These are phyloP conservation scores for Chlorops oryzae DNA, from an alignment of 1,140 invertebrate species.

Conservation along the genomic window DNA sequence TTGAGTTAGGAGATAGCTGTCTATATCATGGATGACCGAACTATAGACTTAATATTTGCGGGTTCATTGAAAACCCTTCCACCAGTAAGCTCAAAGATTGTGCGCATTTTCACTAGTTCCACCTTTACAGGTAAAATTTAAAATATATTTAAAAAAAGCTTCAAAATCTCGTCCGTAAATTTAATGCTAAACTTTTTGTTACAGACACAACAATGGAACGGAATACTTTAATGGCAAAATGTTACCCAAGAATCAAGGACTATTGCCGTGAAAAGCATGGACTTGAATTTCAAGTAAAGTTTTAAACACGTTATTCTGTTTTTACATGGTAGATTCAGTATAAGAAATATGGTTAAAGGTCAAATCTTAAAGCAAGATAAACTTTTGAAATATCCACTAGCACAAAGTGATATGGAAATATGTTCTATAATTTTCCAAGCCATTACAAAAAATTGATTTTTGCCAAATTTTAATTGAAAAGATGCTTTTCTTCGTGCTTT, in stretches of 20 bases:
- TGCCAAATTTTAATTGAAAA: too few relatives aligned
- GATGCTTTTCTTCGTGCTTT: too few relatives aligned
- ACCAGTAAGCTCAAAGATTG: conserved; percentile 94
- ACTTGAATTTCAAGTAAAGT: conserved; percentile 97
- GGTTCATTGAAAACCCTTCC: conserved; percentile 85
- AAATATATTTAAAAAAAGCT: not conserved
- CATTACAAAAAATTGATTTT: too few relatives aligned
- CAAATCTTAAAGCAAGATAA: too few relatives aligned
- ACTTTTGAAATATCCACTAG: too few relatives aligned
- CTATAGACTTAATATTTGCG: conserved; percentile 83
- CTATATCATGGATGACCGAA: conserved; percentile 78
- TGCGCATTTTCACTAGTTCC: conserved; percentile 96
- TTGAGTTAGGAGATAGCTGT: too few relatives aligned
- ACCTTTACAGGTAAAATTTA: conserved; percentile 85
- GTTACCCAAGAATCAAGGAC: conserved; percentile 94
- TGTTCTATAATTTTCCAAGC: too few relatives aligned
- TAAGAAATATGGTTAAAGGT: too few relatives aligned
- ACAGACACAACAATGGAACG: conserved; percentile 94
- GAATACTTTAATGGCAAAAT: conserved; percentile 97
- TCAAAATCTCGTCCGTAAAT: conserved; percentile 17
- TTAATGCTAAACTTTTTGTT: conserved; percentile 23
- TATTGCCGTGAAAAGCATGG: conserved; percentile 96
- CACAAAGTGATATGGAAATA: too few relatives aligned
- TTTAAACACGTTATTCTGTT: too few relatives aligned
- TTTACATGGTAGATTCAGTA: too few relatives aligned